phyloP scores from a whole-genome alignment of 2,888 invertebrate genomes.

The Stramonita haemastoma region DNA sequence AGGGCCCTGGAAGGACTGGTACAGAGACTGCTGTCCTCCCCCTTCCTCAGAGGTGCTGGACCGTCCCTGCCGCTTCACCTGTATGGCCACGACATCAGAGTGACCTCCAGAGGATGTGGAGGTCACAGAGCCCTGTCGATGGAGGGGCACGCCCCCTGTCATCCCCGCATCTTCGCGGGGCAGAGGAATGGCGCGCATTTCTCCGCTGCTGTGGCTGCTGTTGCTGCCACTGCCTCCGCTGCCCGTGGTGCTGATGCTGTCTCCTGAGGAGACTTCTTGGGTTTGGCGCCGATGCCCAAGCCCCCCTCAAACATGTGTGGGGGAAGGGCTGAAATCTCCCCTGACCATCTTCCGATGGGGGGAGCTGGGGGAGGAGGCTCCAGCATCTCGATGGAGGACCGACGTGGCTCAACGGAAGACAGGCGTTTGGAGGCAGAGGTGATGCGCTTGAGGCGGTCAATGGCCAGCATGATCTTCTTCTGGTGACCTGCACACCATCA shows the following conservation, averaged over 20 bases:
- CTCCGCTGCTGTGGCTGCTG: conserved; percentile 47
- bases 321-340: conserved; percentile 58
- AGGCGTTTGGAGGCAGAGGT: conserved; percentile 66
- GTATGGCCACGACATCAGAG: conserved; percentile 78
- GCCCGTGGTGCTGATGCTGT: conserved; percentile 66
- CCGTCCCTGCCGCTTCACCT: conserved; percentile 55
- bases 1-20: conserved; percentile 80
- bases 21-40: conserved; percentile 80
- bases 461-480: conserved; percentile 97
- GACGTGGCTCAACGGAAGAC: conserved; percentile 65
- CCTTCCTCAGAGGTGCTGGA: conserved; percentile 50
- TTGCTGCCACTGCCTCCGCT: conserved; percentile 56
- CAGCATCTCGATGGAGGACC: conserved; percentile 60
- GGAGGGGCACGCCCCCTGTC: conserved; percentile 45
- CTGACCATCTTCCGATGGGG: conserved; percentile 62
- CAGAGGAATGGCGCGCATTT: conserved; percentile 47
- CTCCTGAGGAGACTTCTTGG: conserved; percentile 68
- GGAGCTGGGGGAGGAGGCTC: conserved; percentile 67
- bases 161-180: conserved; percentile 47
- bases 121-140: conserved; percentile 44
- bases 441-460: conserved; percentile 95
- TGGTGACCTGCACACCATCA: conserved; percentile 88
- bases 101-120: conserved; percentile 59
- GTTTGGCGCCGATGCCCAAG: conserved; percentile 49
- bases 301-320: conserved; percentile 44